Base-by-base conservation (phyloP, 2,797 vertebrate genomes). In the Eleutherodactylus coqui region DNA sequence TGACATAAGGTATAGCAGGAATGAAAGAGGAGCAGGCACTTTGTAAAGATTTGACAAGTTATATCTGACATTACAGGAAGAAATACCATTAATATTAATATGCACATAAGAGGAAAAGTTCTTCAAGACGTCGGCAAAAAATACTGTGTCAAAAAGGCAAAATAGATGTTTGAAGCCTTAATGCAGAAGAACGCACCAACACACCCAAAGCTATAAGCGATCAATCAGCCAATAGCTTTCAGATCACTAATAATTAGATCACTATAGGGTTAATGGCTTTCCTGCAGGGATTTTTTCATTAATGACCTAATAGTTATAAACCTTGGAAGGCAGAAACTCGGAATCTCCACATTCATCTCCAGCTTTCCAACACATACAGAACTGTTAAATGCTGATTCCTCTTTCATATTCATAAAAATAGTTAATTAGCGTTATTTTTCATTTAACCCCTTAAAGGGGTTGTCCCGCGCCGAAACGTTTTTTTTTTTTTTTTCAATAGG, bases 21-120 rank as follows among this genome's bases (percentile, higher is more conserved):
- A 73, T 73, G 19, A 36, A 53, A 75, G 81, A 43, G n/a, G 51
- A 83, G 72, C 81, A 55, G 81, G 69, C 81, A 75, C 81, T 83
- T 41, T 72, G 51, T 53, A 38, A 83, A 41, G 81, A 38, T 43
- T 60, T 83, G 81, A 83, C 81, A 83, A 83, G 84, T 85, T 85
- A 85, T 79, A 76, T 85, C 78, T 85, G 84, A 85, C 84, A 80
- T 85, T 83, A 83, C 81, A 83, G 81, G 62, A 70, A 85, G 84
- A 85, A 80, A 85, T 79, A 79, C 27, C 67, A 79, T 85, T 80
- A 85, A 85, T 85, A 85, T 85, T 85, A 85, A 85, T 85, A 80
- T 55, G 64, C 60, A 76, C 84, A 69, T 73, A 79, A 85, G 76
- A 85, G 84, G 76, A 62, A 80, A 80, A 53, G 67, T 85, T 85